Percentiles rank a stretch among this genome's conserved stretches.
These are phyloP conservation scores for Mohoua ochrocephala DNA, from an alignment of 2,113 vertebrate species.

Conservation along the genomic window DNA sequence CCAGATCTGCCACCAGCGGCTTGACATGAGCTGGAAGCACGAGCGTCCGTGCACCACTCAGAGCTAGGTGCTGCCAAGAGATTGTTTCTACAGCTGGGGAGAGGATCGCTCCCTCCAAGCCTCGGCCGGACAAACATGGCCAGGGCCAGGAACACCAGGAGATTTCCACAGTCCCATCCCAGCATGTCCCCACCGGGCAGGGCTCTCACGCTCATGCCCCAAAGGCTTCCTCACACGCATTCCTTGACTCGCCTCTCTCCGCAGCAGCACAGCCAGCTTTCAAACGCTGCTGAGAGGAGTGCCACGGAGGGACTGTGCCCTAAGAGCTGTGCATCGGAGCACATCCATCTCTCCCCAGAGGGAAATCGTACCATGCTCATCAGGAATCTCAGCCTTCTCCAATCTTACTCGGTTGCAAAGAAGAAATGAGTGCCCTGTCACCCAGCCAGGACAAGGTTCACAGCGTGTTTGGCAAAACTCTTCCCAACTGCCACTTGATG, in stretches of 20 bases:
- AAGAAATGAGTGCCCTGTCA: not conserved
- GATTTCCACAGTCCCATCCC: not conserved
- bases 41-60: fast-evolving
- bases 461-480: not conserved
- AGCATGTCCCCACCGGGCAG: fast-evolving
- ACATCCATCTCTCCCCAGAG: not conserved
- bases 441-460: not conserved
- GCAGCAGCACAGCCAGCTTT: not conserved
- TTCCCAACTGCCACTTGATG: not conserved
- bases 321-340: fast-evolving
- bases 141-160: not conserved
- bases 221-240: not conserved
- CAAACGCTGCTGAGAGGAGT: fast-evolving
- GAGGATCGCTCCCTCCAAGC: not conserved
- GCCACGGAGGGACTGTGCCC: not conserved
- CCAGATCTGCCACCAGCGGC: not conserved
- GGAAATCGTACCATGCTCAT: not conserved
- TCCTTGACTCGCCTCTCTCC: not conserved
- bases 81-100: not conserved
- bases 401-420: not conserved
- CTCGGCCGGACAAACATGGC: not conserved
- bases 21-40: not conserved
- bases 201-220: not conserved
- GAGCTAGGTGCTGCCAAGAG: not conserved
- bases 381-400: not conserved